Percentiles rank a stretch among this genome's conserved stretches.
phyloP scores from a whole-genome alignment of 2,797 vertebrate species.

The Xenopus petersii region DNA sequence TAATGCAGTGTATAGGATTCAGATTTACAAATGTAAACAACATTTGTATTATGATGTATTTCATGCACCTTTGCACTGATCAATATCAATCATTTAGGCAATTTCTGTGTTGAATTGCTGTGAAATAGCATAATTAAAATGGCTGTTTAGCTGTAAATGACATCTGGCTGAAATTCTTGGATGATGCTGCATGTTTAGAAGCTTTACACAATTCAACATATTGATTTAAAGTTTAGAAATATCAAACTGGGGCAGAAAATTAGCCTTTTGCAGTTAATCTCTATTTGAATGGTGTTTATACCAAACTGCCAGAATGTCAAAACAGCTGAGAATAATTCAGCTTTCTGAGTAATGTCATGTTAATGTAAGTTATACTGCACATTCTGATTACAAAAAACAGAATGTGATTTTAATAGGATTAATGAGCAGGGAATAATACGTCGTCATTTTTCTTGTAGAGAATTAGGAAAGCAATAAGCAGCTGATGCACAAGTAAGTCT shows the following conservation, averaged over 20 bases:
- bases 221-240: constrained; percentile 16
- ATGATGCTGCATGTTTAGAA: constrained; percentile 5
- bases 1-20: background rate
- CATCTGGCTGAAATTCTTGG: background rate
- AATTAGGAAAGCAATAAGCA: constrained; percentile 31
- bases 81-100: constrained; percentile 7
- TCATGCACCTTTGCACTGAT: background rate
- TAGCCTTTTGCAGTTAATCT: background rate
- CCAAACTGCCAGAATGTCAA: background rate
- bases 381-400: background rate
- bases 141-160: background rate
- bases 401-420: constrained; percentile 4
- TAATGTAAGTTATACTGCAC: background rate
- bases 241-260: constrained; percentile 24
- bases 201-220: background rate
- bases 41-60: constrained; percentile 1
- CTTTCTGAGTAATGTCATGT: background rate
- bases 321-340: background rate
- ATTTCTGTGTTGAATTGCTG: constrained; percentile 3
- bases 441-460: constrained; percentile 9
- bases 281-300: rapidly evolving
- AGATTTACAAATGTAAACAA: constrained; percentile 3
- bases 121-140: background rate
- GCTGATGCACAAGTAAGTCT: constrained; percentile 34
- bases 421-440: background rate